phyloP scores from a whole-genome alignment of 1,140 invertebrate species.

The Heterodera schachtii region DNA sequence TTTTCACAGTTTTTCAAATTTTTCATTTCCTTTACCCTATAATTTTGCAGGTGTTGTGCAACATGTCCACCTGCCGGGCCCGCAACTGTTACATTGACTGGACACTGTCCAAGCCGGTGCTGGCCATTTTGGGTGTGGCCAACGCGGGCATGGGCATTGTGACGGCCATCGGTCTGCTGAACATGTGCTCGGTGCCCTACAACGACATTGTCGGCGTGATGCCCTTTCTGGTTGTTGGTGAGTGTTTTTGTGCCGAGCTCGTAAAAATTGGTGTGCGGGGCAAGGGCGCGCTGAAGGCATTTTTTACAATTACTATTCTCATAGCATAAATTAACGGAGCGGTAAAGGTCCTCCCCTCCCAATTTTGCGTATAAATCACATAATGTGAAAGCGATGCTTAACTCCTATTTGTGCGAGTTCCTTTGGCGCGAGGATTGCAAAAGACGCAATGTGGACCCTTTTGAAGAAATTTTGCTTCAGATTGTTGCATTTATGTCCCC shows the following conservation, averaged over 20 bases:
- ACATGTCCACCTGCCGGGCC: conserved; percentile 53
- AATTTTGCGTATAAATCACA: too few relatives aligned
- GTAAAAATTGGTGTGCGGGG: too few relatives aligned
- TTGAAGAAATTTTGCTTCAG: too few relatives aligned
- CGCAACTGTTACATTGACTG: conserved; percentile 59
- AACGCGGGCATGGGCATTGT: conserved; percentile 71
- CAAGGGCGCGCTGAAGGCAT: too few relatives aligned
- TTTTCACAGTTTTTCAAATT: conserved; percentile 59
- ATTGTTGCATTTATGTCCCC: too few relatives aligned
- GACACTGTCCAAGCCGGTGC: conserved; percentile 63
- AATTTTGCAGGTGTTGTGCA: conserved; percentile 57
- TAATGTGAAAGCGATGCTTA: too few relatives aligned
- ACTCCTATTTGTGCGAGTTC: too few relatives aligned
- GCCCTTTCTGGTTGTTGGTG: conserved; percentile 64
- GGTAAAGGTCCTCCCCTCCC: too few relatives aligned
- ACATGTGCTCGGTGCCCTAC: conserved; percentile 78
- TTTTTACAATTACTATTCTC: too few relatives aligned
- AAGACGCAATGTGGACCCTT: too few relatives aligned
- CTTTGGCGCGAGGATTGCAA: too few relatives aligned
- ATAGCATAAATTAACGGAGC: too few relatives aligned
- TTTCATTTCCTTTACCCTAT: conserved; percentile 42
- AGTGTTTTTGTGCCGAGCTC: conserved; percentile 27
- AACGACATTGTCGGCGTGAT: conserved; percentile 66
- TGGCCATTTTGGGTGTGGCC: conserved; percentile 71
- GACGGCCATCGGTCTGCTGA: conserved; percentile 85